phyloP scores from a whole-genome alignment of 2,888 invertebrate species.

The Drosophila mimica region DNA sequence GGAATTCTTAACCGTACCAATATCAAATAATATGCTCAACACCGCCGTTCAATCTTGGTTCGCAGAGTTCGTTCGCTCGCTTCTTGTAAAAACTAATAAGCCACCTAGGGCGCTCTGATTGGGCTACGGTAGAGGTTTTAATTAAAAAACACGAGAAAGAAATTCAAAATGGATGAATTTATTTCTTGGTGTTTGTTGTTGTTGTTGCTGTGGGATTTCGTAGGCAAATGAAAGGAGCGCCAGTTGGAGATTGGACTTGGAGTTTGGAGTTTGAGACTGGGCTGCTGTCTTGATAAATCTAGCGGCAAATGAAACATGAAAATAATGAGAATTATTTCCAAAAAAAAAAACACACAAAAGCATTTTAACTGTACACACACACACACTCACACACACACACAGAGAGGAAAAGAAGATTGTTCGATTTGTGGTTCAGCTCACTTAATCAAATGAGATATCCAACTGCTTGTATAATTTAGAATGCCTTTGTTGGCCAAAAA shows the following conservation, averaged over 20 bases:
- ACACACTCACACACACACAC: neutral
- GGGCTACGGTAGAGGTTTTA: conserved; percentile 81
- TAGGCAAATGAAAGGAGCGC: conserved; percentile 74
- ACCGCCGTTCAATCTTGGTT: conserved; percentile 34
- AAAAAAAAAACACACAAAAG: conserved; percentile 53
- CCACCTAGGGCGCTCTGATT: conserved; percentile 84
- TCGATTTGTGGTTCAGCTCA: conserved; percentile 56
- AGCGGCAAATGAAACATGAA: conserved; percentile 78
- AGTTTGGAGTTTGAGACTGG: neutral
- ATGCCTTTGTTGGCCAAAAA: conserved; percentile 68
- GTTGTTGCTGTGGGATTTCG: conserved; percentile 14
- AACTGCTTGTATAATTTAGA: conserved; percentile 79
- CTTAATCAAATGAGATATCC: conserved; percentile 83
- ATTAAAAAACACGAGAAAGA: conserved; percentile 77
- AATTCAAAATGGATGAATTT: conserved; percentile 46
- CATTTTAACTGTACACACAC: conserved; percentile 61
- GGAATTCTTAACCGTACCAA: conserved; percentile 24
- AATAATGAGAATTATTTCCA: conserved; percentile 79
- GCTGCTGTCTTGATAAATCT: conserved; percentile 67
- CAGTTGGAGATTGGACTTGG: conserved; percentile 28
- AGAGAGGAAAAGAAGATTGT: neutral
- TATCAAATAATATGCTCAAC: conserved; percentile 79
- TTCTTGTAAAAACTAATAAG: conserved; percentile 81
- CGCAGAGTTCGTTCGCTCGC: conserved; percentile 52
- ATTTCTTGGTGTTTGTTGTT: conserved; percentile 8